A percentile compares a stretch with the other conserved stretches of the same genome.
These are phyloP conservation scores for Scatophagus argus DNA, from an alignment of 2,113 vertebrate genomes.

Conservation along the genomic window DNA sequence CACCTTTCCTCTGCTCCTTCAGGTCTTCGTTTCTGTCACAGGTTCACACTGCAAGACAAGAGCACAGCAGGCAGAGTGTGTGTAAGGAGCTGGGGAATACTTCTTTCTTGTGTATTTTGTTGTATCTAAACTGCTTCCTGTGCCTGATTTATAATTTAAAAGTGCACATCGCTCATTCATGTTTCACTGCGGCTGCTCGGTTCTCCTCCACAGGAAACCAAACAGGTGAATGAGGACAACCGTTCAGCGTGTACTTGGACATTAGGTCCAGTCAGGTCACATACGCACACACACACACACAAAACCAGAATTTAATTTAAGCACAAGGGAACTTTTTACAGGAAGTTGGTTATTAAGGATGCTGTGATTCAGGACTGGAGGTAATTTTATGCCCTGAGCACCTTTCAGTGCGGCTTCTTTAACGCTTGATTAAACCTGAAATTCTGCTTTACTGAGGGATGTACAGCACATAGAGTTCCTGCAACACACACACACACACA, in stretches of 20 bases:
- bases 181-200: background rate
- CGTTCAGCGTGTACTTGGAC: background rate
- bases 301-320: background rate
- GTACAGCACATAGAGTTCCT: background rate
- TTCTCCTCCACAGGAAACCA: background rate
- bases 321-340: background rate
- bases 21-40: background rate
- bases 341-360: background rate
- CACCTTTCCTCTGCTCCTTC: background rate
- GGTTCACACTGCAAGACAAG: constrained; percentile 67
- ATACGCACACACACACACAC: background rate
- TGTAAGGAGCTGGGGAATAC: no score
- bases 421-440: constrained; percentile 37
- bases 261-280: no score
- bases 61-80: constrained; percentile 19
- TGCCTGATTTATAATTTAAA: no score
- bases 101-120: no score
- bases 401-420: constrained; percentile 1
- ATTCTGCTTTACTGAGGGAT: constrained; percentile 15
- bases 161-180: background rate
- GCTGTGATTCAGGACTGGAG: background rate
- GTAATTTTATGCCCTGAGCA: constrained; percentile 14
- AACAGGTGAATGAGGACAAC: background rate
- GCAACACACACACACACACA: constrained; percentile 17
- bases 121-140: no score